A percentile compares a stretch with the other conserved stretches of the same genome.
phyloP scores from a whole-genome alignment of 2,797 vertebrate species.

The Pristis pectinata region DNA sequence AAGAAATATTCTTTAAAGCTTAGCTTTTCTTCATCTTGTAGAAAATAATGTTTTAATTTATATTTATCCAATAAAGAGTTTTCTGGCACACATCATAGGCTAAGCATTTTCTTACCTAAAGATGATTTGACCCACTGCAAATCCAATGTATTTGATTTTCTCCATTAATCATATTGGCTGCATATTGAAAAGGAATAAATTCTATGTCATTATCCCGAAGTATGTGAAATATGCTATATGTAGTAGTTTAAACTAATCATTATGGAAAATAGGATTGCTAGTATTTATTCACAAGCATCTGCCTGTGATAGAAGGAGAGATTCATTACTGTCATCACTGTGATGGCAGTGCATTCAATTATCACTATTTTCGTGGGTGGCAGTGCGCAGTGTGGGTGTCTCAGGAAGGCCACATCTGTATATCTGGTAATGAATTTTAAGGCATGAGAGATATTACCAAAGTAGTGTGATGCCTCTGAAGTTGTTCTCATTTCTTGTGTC shows the following conservation, averaged over 20 bases:
- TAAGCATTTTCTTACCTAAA: neutral
- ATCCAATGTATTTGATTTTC: neutral
- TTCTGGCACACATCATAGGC: neutral
- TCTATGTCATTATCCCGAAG: neutral
- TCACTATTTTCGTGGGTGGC: constrained; percentile 16
- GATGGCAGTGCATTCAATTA: constrained; percentile 32
- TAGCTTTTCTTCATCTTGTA: neutral
- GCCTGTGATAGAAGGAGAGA: constrained; percentile 19
- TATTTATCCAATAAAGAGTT: neutral
- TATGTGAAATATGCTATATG: neutral
- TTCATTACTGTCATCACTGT: constrained; percentile 22
- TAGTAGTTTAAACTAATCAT: constrained; percentile 19
- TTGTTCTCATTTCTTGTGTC: neutral
- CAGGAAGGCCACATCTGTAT: constrained; percentile 31
- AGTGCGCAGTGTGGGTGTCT: neutral
- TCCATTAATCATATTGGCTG: neutral
- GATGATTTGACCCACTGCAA: neutral
- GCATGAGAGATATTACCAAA: neutral
- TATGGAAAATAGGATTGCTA: constrained; percentile 9
- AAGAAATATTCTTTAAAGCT: neutral
- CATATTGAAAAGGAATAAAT: neutral
- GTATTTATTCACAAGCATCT: constrained; percentile 36
- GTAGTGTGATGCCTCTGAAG: neutral
- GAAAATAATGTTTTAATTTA: neutral
- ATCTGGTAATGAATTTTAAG: constrained; percentile 16